Evolutionary conservation across 2,113 vertebrate species (phyloP).

Genomic region (Tilapia sparmanii): DNA sequence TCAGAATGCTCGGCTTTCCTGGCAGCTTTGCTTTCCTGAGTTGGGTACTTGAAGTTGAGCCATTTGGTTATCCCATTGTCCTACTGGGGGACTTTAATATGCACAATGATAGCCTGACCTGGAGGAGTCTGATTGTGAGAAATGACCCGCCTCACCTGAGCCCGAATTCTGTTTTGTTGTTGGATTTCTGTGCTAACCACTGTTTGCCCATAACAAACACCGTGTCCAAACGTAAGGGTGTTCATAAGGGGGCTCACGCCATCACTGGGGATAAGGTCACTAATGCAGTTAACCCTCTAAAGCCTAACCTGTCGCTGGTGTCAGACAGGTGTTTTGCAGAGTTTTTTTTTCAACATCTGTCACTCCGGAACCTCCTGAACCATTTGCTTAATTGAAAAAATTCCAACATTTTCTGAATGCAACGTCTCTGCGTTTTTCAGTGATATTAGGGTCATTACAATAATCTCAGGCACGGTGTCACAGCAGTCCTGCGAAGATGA

Average conservation of each 20-base stretch:
- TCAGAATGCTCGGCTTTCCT: not conserved
- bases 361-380: not conserved
- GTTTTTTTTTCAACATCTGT: not conserved
- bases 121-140: not conserved
- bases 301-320: not conserved
- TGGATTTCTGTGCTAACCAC: not conserved
- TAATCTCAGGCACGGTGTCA: not conserved
- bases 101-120: not conserved
- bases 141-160: not conserved
- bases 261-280: not conserved
- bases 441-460: not conserved
- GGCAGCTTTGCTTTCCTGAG: not conserved
- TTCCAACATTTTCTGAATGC: not conserved
- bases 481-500: not conserved
- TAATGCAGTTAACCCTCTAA: not conserved
- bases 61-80: not conserved
- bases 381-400: not conserved
- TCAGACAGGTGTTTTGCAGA: not conserved
- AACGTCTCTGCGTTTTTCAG: not conserved
- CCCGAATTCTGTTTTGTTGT: not conserved
- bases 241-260: not conserved
- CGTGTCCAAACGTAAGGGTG: not conserved
- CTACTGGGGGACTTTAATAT: not conserved
- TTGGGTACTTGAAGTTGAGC: not conserved
- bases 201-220: not conserved